Evolutionary conservation across 1,140 invertebrate species (phyloP).

Genomic region (Drosophila oshimai): DNA sequence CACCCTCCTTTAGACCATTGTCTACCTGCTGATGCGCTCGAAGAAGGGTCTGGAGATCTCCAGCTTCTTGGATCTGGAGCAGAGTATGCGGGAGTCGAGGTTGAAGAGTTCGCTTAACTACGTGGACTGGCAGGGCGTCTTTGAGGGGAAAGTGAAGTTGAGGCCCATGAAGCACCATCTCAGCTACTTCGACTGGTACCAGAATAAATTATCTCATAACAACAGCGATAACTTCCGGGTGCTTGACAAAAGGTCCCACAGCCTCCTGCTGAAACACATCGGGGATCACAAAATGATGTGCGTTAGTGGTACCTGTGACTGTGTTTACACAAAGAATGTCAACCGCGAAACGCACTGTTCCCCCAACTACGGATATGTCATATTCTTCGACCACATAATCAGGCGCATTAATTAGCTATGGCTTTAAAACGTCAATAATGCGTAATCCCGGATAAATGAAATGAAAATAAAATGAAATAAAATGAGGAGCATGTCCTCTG

Average conservation of each 20-base stretch:
- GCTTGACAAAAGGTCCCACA: constrained; percentile 19
- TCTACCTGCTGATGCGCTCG: constrained; percentile 48
- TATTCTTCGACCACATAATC: constrained; percentile 52
- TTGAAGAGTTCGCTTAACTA: not conserved
- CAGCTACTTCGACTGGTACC: constrained; percentile 43
- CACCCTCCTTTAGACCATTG: constrained; percentile 19
- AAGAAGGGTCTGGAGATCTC: constrained; percentile 36
- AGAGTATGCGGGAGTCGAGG: constrained; percentile 21
- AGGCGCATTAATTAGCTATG: constrained; percentile 49
- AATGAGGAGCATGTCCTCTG: not conserved
- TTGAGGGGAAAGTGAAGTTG: constrained; percentile 29
- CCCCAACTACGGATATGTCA: constrained; percentile 41
- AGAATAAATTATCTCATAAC: constrained; percentile 16
- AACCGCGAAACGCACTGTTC: constrained; percentile 19
- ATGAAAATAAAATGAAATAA: not conserved
- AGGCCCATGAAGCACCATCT: constrained; percentile 15
- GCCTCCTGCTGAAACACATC: constrained; percentile 40
- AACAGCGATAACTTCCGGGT: constrained; percentile 41
- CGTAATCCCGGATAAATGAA: constrained; percentile 1
- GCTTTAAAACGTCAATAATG: constrained; percentile 11
- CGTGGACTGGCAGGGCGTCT: constrained; percentile 40
- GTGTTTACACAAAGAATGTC: constrained; percentile 2
- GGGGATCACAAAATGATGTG: constrained; percentile 56
- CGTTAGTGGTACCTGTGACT: constrained; percentile 25
- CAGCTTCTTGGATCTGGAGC: constrained; percentile 44